Base-by-base conservation (phyloP, 2,888 invertebrate species). In the Tetranychus piercei region DNA sequence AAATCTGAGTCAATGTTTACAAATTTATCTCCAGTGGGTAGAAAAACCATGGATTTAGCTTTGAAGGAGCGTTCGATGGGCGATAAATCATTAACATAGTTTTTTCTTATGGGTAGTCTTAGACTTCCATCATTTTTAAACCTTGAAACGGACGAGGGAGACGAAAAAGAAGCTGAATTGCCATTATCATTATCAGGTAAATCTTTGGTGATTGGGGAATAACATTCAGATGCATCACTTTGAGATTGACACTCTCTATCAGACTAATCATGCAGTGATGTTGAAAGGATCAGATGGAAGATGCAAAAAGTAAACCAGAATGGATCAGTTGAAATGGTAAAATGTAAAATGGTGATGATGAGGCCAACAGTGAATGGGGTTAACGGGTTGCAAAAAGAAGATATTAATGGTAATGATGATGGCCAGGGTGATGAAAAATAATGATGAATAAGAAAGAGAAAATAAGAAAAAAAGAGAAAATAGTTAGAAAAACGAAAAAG, bases 11-110 rank as follows among this genome's bases (percentile, higher is more conserved):
- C 55, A 9, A 55, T 55, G 55, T 15, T 69, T 5, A 20, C 20
- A 22, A 44, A 71, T 23, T 45, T 20, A 71, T 71, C 74, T 8
- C 44, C 15, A 44, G 79, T 78, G 77, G 81, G 80, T 8, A 79
- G 76, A 34, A 80, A 76, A 66, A 81, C 78, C 79, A 81, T 80
- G 11, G 81, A 82, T 44, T 81, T 80, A 66, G 81, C 79, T 78
- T 81, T 82, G 71, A 78, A 64, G 43, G 72, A 74, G 8, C 80
- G 77, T 75, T 80, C 78, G 77, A 79, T 75, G 72, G 79, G 75
- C 74, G 76, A 20, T 18, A 69, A 69, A 23, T 11, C 20, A 22
- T 20, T 69, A 11, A 23, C 20, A 23, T 69, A 20, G 20, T 23
- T 18, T 23, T 69, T 69, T 11, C 11, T 20, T 11, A 69, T 23